Percentiles rank a stretch among this genome's conserved stretches.
Conservation (phyloP, 2,113 vertebrate species). For the Thamnaconus septentrionalis region DNA sequence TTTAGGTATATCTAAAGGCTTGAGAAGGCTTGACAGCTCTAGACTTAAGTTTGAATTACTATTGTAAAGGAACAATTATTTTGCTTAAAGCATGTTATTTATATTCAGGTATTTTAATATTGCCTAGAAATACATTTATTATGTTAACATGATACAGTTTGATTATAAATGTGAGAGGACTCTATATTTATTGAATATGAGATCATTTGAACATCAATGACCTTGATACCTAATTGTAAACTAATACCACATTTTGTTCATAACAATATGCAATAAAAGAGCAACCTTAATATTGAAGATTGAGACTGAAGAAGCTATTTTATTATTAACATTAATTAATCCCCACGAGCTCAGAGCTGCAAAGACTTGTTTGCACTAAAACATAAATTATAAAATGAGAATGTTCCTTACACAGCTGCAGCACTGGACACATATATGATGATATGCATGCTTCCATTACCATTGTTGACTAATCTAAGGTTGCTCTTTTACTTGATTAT, state of each 20-base stretch:
- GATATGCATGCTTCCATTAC: conserved; percentile 56
- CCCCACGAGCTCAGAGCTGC: conserved; percentile 45
- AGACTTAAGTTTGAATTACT: conserved; percentile 50
- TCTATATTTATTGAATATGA: conserved; percentile 56
- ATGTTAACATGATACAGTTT: conserved; percentile 56
- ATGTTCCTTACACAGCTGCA: conserved; percentile 61
- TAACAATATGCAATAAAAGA: conserved; percentile 75
- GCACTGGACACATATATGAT: conserved; percentile 47
- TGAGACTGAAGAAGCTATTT: conserved; percentile 57
- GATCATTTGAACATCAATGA: conserved; percentile 47
- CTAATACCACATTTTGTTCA: conserved; percentile 55
- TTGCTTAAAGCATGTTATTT: conserved; percentile 74
- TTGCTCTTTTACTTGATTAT: conserved; percentile 69
- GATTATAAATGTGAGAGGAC: conserved; percentile 60
- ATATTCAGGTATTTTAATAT: conserved; percentile 74
- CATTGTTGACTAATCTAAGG: conserved; percentile 58
- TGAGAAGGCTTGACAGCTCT: conserved; percentile 62
- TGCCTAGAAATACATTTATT: conserved; percentile 53
- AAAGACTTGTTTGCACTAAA: conserved; percentile 62
- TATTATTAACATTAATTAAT: conserved; percentile 52
- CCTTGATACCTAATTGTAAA: conserved; percentile 56
- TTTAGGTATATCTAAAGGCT: conserved; percentile 37
- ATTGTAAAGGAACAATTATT: conserved; percentile 70
- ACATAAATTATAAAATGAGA: conserved; percentile 46
- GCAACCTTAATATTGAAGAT: conserved; percentile 62